A percentile compares a stretch with the other conserved stretches of the same genome.
Evolutionary conservation across 2,797 vertebrate genomes (phyloP).

Genomic region (Serranus cabrilla): DNA sequence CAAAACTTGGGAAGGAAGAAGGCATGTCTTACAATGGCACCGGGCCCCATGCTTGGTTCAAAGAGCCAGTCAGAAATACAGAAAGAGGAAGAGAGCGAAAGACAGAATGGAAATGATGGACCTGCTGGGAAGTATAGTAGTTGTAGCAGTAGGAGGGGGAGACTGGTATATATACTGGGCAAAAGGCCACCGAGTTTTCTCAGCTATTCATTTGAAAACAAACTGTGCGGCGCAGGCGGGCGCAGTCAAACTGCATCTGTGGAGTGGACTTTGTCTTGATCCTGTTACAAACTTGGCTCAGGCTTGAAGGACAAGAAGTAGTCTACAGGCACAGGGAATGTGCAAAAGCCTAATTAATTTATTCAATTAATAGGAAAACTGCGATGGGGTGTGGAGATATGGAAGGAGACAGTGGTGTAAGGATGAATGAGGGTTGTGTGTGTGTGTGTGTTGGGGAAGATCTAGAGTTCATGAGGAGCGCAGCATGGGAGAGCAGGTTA

Average conservation of each 20-base stretch:
- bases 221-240: constrained; percentile 62
- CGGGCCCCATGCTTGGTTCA: constrained; percentile 80
- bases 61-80: constrained; percentile 75
- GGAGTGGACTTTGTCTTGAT: constrained; percentile 73
- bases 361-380: background rate
- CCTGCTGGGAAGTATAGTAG: constrained; percentile 72
- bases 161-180: constrained; percentile 58
- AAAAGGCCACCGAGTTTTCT: constrained; percentile 75
- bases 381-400: background rate
- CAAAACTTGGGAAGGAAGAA: constrained; percentile 82
- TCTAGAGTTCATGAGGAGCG: background rate
- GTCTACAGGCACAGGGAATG: background rate
- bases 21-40: constrained; percentile 78
- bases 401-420: background rate
- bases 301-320: background rate
- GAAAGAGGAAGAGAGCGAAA: constrained; percentile 69
- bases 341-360: background rate
- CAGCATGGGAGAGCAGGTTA: too few species aligned
- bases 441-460: background rate
- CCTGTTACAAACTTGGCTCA: background rate
- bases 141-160: constrained; percentile 43
- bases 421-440: background rate
- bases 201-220: constrained; percentile 80
- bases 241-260: constrained; percentile 69
- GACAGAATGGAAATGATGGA: constrained; percentile 75